Evolutionary conservation across 2,797 vertebrate genomes (phyloP).

Genomic region (Coreius guichenoti): DNA sequence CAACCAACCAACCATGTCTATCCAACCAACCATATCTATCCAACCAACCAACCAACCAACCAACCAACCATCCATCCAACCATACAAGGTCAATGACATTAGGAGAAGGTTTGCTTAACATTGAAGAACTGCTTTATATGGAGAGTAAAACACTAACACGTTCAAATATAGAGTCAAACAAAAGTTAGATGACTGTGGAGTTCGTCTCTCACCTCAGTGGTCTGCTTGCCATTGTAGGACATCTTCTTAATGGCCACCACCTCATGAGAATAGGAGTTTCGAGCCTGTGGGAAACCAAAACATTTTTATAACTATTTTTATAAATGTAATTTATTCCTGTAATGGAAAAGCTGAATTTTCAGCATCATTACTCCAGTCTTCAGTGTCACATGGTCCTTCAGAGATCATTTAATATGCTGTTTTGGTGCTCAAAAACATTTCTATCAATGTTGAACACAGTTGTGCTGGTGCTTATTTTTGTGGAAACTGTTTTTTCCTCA

Average conservation of each 20-base stretch:
- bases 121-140: not conserved
- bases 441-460: not conserved
- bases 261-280: slow-evolving; percentile 94
- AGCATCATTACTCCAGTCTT: not conserved
- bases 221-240: slow-evolving; percentile 98
- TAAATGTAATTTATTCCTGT: not conserved
- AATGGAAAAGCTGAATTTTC: not conserved
- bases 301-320: not conserved
- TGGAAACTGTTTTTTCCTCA: not conserved
- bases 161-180: not conserved
- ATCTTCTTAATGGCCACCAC: slow-evolving; percentile 99
- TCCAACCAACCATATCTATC: too few relatives aligned
- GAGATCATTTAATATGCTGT: not conserved
- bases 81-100: not conserved
- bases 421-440: not conserved
- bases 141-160: not conserved
- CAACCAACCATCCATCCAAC: not conserved
- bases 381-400: not conserved
- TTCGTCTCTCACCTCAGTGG: slow-evolving; percentile 86
- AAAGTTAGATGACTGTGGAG: not conserved
- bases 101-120: not conserved
- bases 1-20: too few relatives aligned
- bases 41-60: too few relatives aligned
- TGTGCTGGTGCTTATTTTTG: not conserved
- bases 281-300: slow-evolving; percentile 80